phyloP scores from a whole-genome alignment of 1,140 invertebrate genomes.

The Bombus haemorrhoidalis region DNA sequence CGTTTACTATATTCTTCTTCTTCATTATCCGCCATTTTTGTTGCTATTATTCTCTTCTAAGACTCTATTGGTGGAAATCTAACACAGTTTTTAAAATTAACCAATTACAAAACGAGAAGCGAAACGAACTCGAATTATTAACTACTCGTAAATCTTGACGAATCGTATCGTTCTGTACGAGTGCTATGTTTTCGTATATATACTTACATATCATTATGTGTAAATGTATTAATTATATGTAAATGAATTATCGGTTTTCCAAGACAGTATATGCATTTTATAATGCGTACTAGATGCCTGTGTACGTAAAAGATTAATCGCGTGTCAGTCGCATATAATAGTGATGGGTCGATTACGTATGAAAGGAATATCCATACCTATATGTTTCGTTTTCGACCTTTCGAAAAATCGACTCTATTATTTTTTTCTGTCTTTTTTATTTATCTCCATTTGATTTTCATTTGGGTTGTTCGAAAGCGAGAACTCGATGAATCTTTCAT shows the following conservation, averaged over 20 bases:
- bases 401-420: background rate
- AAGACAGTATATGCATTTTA: background rate
- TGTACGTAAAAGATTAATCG: conserved; percentile 2
- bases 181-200: background rate
- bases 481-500: background rate
- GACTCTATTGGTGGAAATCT: background rate
- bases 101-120: background rate
- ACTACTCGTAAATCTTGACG: background rate
- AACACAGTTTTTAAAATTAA: background rate
- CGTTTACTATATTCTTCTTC: background rate
- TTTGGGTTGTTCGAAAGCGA: background rate
- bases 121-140: background rate
- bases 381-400: background rate
- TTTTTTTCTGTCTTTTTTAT: background rate
- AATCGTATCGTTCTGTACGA: background rate
- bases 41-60: background rate
- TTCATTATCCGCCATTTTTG: background rate
- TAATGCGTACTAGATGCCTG: background rate
- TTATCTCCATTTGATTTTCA: background rate
- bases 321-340: background rate
- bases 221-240: too few species aligned
- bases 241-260: background rate
- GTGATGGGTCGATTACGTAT: background rate
- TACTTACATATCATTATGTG: too few species aligned
- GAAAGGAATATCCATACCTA: background rate